A percentile compares a stretch with the other conserved stretches of the same genome.
Evolutionary conservation across 2,797 vertebrate species (phyloP).

Genomic region (Amniataba percoides): DNA sequence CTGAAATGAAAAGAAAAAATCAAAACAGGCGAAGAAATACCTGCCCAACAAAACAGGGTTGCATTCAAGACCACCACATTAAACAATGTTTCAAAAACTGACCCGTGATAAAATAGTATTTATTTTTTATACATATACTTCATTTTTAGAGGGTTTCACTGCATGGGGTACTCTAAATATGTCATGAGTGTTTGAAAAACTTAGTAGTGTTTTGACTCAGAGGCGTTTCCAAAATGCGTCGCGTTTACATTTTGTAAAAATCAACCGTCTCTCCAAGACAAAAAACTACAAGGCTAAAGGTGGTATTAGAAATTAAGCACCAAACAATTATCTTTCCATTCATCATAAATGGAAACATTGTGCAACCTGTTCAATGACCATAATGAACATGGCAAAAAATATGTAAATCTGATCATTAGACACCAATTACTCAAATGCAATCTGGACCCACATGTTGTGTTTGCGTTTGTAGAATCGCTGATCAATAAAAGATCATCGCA

Average conservation of each 20-base stretch:
- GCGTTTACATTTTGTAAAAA: conserved; percentile 77
- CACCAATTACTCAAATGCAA: conserved; percentile 72
- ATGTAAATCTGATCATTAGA: conserved; percentile 76
- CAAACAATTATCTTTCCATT: conserved; percentile 83
- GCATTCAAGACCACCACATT: conserved; percentile 77
- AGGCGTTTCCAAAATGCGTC: conserved; percentile 73
- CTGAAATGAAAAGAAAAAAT: conserved; percentile 46
- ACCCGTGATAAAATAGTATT: conserved; percentile 82
- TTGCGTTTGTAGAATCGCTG: conserved; percentile 55
- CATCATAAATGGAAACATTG: conserved; percentile 82
- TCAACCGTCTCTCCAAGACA: conserved; percentile 77
- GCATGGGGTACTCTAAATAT: conserved; percentile 75
- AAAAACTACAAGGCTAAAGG: conserved; percentile 84
- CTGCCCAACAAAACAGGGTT: conserved; percentile 62
- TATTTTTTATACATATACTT: conserved; percentile 80
- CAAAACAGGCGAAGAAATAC: conserved; percentile 39
- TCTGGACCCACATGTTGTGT: conserved; percentile 66
- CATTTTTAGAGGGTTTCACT: conserved; percentile 76
- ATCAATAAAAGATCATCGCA: conserved; percentile 56
- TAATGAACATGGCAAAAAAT: conserved; percentile 81
- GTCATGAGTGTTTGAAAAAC: conserved; percentile 72
- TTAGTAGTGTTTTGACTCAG: conserved; percentile 72
- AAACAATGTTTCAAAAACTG: conserved; percentile 77
- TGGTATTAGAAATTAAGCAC: conserved; percentile 85
- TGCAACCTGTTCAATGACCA: conserved; percentile 84